Percentiles rank a stretch among this genome's conserved stretches.
Conservation (phyloP, 2,888 invertebrate species). For the Ptychoptera albimana region DNA sequence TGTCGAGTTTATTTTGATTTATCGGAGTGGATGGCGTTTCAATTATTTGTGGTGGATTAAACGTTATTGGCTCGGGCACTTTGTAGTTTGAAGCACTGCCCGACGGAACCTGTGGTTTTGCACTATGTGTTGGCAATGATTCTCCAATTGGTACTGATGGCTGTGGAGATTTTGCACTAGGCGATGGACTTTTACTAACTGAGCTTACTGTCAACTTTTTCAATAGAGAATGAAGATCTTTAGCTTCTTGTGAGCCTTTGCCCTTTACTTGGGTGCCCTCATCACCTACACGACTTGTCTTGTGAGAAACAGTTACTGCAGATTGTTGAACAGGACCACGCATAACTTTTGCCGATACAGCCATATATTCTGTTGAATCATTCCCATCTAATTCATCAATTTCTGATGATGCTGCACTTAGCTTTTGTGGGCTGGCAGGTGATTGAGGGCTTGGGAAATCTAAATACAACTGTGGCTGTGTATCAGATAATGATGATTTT, state of each 20-base stretch:
- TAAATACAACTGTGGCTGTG: constrained; percentile 10
- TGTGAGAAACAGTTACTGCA: constrained; percentile 40
- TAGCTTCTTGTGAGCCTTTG: constrained; percentile 34
- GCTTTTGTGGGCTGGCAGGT: constrained; percentile 8
- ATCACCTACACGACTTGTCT: constrained; percentile 23
- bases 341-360: constrained; percentile 58
- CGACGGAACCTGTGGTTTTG: neutral
- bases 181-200: constrained; percentile 9
- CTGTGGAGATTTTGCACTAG: constrained; percentile 12
- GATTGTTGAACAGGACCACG: constrained; percentile 54
- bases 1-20: constrained; percentile 11
- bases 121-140: too few species aligned
- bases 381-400: constrained; percentile 24
- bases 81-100: neutral
- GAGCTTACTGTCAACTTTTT: constrained; percentile 29
- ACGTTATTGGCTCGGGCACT: constrained; percentile 3
- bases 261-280: constrained; percentile 22
- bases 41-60: constrained; percentile 18
- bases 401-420: constrained; percentile 20
- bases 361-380: constrained; percentile 40
- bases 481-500: neutral
- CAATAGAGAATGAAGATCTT: constrained; percentile 37
- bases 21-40: constrained; percentile 25
- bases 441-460: constrained; percentile 12
- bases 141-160: neutral